These are phyloP conservation scores for Aphaenogaster floridana DNA, from an alignment of 1,140 invertebrate species.

Conservation along the genomic window DNA sequence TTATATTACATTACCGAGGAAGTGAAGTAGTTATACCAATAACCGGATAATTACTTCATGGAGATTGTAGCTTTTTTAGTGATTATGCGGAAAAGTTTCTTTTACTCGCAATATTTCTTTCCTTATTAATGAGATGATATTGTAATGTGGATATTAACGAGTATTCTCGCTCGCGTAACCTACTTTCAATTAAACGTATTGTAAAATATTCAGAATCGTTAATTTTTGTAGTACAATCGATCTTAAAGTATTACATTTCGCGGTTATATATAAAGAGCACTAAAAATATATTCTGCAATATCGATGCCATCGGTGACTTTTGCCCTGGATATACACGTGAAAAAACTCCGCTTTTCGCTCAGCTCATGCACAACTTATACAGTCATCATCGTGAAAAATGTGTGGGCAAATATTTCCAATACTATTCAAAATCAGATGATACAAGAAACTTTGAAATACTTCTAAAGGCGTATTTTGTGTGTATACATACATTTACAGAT, in stretches of 20 bases:
- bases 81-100: not conserved
- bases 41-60: slow-evolving; percentile 11
- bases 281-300: not conserved
- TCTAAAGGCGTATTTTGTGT: not conserved
- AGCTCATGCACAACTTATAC: slow-evolving; percentile 22
- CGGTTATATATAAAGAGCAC: not conserved
- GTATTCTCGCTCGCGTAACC: not conserved
- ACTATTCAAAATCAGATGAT: not conserved
- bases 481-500: not conserved
- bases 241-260: not conserved
- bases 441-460: not conserved
- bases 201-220: not conserved
- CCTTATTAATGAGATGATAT: not conserved
- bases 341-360: slow-evolving; percentile 3
- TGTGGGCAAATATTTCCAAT: not conserved
- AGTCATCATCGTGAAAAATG: slow-evolving; percentile 9
- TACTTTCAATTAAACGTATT: not conserved
- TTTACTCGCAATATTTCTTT: not conserved
- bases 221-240: not conserved
- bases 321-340: not conserved
- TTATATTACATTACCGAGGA: slow-evolving; percentile 6
- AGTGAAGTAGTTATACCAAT: slow-evolving; percentile 5
- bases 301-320: not conserved
- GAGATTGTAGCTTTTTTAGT: slow-evolving; percentile 17
- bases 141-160: slow-evolving; percentile 26